Percentiles rank a stretch among this genome's conserved stretches.
phyloP scores from a whole-genome alignment of 2,797 vertebrate species.

The Salmo trutta region DNA sequence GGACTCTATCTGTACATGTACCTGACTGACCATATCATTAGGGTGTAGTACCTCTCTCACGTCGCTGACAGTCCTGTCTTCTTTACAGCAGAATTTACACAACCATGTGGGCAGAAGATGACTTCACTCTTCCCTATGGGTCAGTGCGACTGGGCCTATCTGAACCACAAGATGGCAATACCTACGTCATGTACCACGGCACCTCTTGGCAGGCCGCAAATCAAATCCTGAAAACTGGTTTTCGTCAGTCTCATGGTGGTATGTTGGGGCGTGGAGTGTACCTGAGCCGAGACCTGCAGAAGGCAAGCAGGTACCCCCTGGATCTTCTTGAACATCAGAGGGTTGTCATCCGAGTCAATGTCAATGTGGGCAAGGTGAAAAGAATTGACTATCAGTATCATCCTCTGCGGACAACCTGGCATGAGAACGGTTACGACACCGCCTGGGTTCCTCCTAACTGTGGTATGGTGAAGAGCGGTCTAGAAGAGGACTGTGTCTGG shows the following conservation, averaged over 20 bases:
- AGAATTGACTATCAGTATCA: slow-evolving; percentile 43
- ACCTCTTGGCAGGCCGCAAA: slow-evolving; percentile 24
- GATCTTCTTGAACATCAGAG: rapidly evolving
- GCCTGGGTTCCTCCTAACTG: slow-evolving; percentile 69
- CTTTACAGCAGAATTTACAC: background rate
- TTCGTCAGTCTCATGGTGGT: slow-evolving; percentile 1
- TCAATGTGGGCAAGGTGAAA: slow-evolving; percentile 65
- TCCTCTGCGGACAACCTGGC: slow-evolving; percentile 56
- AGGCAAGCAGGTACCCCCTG: slow-evolving; percentile 63
- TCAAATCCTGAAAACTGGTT: slow-evolving; percentile 14
- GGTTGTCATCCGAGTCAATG: slow-evolving; percentile 53
- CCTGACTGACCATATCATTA: background rate
- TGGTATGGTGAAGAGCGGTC: slow-evolving; percentile 22
- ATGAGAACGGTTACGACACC: slow-evolving; percentile 34
- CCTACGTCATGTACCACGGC: slow-evolving; percentile 71
- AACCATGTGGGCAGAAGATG: slow-evolving; percentile 44
- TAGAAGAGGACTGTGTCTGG: slow-evolving; percentile 69
- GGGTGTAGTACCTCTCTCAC: background rate
- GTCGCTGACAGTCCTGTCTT: background rate
- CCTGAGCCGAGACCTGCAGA: slow-evolving; percentile 69
- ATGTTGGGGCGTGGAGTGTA: slow-evolving; percentile 65
- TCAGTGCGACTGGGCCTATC: background rate
- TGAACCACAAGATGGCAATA: background rate
- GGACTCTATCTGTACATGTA: background rate
- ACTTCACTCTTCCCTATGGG: slow-evolving; percentile 13